phyloP scores from a whole-genome alignment of 2,797 vertebrate genomes.

The Characodon lateralis region DNA sequence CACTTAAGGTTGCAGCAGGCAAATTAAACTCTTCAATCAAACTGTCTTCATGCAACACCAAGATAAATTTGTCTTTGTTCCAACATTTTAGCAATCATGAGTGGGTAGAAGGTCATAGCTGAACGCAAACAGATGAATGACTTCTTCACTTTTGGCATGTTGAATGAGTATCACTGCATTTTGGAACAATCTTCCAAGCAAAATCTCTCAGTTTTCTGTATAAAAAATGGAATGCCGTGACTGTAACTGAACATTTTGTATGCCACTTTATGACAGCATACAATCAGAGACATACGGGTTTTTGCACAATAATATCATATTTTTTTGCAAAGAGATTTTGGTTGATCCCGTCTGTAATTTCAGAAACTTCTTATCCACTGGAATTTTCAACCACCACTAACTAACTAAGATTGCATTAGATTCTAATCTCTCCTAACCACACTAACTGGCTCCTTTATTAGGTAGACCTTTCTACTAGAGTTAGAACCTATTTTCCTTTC shows the following conservation, averaged over 20 bases:
- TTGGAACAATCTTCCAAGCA: not conserved
- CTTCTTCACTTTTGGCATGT: not conserved
- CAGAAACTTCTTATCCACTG: not conserved
- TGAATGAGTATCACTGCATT: not conserved
- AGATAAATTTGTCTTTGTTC: not conserved
- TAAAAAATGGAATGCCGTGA: not conserved
- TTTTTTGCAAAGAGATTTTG: not conserved
- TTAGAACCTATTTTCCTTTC: no score
- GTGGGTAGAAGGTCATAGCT: not conserved
- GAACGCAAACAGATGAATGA: not conserved
- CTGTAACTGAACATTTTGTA: not conserved
- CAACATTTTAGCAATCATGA: not conserved
- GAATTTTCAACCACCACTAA: no score
- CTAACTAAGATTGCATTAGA: no score
- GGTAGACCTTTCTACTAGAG: no score
- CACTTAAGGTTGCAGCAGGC: conserved; percentile 13
- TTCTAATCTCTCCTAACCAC: no score
- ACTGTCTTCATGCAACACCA: conserved; percentile 5
- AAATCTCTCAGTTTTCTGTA: not conserved
- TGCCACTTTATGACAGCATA: not conserved
- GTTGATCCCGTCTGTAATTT: not conserved
- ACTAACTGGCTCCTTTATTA: no score
- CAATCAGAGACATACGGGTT: not conserved
- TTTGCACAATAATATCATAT: not conserved
- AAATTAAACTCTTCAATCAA: conserved; percentile 10